Evolutionary conservation across 2,113 vertebrate genomes (phyloP).

Genomic region (Bos indicus): DNA sequence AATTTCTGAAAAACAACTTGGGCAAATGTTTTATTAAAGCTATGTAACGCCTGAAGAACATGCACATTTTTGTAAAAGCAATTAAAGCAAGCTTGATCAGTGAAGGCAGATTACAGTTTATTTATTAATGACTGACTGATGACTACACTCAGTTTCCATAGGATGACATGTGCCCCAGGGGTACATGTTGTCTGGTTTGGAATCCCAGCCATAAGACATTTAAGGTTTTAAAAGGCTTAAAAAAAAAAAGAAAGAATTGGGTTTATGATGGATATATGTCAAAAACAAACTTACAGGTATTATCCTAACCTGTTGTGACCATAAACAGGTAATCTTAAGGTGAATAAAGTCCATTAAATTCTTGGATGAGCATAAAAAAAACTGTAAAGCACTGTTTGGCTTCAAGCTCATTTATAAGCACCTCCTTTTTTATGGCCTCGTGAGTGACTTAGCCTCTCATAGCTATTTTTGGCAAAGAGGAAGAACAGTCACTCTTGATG

Average conservation of each 20-base stretch:
- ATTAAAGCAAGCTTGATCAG: background rate
- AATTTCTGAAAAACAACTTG: background rate
- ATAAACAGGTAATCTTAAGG: too few species aligned
- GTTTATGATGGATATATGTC: background rate
- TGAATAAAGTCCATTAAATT: background rate
- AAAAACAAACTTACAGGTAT: background rate
- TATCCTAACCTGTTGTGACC: background rate
- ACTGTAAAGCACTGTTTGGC: background rate
- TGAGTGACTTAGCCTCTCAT: background rate
- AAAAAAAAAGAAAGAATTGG: background rate
- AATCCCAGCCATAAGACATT: background rate
- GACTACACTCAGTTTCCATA: background rate
- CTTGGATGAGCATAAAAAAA: background rate
- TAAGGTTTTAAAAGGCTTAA: background rate
- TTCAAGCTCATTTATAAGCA: background rate
- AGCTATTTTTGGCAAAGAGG: slow-evolving; percentile 30
- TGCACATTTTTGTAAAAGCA: background rate
- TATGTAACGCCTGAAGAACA: background rate
- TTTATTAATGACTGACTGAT: background rate
- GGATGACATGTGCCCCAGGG: rapidly evolving
- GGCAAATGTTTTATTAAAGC: background rate
- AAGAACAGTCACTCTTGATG: background rate
- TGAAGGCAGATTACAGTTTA: background rate
- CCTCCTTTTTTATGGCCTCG: background rate
- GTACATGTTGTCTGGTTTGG: background rate